These are phyloP conservation scores for Amniataba percoides DNA, from an alignment of 2,797 vertebrate genomes.

Conservation along the genomic window DNA sequence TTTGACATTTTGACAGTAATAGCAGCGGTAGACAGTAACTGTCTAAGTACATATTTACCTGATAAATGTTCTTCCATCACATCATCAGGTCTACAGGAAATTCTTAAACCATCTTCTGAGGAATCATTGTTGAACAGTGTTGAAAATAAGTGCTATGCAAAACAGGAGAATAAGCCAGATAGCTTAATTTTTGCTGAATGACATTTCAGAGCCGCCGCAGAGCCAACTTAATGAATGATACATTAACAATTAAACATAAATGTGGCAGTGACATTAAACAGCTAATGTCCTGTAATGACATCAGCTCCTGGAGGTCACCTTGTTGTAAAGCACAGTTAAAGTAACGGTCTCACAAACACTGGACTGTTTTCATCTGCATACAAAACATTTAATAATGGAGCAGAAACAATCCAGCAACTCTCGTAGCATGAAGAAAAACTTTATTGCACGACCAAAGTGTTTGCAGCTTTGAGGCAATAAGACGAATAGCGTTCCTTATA, in stretches of 20 bases:
- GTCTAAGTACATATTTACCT: no score
- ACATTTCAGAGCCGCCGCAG: background rate
- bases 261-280: background rate
- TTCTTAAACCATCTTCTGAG: background rate
- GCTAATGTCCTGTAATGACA: background rate
- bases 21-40: no score
- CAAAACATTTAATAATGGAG: background rate
- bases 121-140: background rate
- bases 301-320: constrained; percentile 14
- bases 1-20: no score
- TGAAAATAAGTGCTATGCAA: background rate
- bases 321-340: background rate
- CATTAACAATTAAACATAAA: background rate
- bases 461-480: background rate
- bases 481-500: background rate
- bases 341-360: background rate
- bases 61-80: background rate
- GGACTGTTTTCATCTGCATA: background rate
- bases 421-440: background rate
- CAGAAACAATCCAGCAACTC: background rate
- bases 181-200: background rate
- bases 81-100: background rate
- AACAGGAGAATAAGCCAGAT: background rate
- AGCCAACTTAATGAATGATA: background rate
- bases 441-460: background rate